Percentiles rank a stretch among this genome's conserved stretches.
Conservation (phyloP, 2,888 invertebrate genomes). For the Rhamnusium bicolor region DNA sequence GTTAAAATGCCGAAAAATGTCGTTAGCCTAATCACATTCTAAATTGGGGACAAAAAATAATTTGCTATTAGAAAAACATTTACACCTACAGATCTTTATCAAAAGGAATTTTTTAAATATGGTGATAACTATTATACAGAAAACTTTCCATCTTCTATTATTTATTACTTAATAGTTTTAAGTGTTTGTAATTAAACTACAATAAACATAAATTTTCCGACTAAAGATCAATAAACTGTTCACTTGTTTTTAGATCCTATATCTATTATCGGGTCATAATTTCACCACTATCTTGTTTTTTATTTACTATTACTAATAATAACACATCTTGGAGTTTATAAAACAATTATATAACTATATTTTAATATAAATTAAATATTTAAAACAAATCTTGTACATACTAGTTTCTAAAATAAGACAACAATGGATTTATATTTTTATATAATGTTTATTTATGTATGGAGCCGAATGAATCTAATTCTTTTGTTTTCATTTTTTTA, state of each 20-base stretch:
- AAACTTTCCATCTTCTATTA: not conserved
- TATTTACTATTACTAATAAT: not conserved
- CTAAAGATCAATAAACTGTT: conserved; percentile 21
- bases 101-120: too few relatives aligned
- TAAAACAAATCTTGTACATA: not conserved
- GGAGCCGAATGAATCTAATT: conserved; percentile 46
- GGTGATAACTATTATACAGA: not conserved
- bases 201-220: conserved; percentile 16
- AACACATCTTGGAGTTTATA: too few relatives aligned
- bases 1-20: too few relatives aligned
- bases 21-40: too few relatives aligned
- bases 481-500: conserved; percentile 67
- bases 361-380: too few relatives aligned
- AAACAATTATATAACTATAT: not conserved
- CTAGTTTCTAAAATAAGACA: not conserved
- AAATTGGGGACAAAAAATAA: too few relatives aligned
- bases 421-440: conserved; percentile 7
- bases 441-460: conserved; percentile 20
- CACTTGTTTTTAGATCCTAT: not conserved
- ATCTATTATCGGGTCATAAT: not conserved
- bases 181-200: not conserved
- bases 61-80: too few relatives aligned
- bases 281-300: conserved; percentile 3
- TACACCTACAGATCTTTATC: too few relatives aligned
- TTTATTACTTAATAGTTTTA: not conserved